Percentiles rank a stretch among this genome's conserved stretches.
phyloP scores from a whole-genome alignment of 2,888 invertebrate species.

The Drosophila rubida region DNA sequence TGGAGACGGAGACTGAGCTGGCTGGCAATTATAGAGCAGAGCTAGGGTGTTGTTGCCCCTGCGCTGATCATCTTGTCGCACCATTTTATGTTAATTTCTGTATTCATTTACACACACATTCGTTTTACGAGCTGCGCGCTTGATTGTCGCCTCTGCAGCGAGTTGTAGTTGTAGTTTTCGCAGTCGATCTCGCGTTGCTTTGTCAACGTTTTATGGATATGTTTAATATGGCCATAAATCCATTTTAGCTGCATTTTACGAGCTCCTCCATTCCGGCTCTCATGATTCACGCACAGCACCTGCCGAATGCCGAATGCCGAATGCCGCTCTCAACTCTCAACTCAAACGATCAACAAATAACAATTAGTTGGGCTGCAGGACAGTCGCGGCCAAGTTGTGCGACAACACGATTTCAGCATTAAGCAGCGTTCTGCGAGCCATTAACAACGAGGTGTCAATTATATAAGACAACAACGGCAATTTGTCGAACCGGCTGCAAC shows the following conservation, averaged over 20 bases:
- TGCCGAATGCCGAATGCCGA: no score
- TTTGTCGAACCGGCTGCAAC: slow-evolving; percentile 42
- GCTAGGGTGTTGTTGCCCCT: slow-evolving; percentile 58
- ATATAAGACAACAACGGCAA: slow-evolving; percentile 59
- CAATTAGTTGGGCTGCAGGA: slow-evolving; percentile 57
- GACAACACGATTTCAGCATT: slow-evolving; percentile 66
- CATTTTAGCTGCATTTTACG: slow-evolving; percentile 63
- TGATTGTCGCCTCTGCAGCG: slow-evolving; percentile 65
- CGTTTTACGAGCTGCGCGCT: slow-evolving; percentile 57
- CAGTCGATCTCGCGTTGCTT: slow-evolving; percentile 30
- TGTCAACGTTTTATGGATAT: slow-evolving; percentile 52
- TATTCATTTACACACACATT: slow-evolving; percentile 55
- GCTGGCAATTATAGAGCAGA: slow-evolving; percentile 56
- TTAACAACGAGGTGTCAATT: slow-evolving; percentile 78
- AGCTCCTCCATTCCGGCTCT: slow-evolving; percentile 36
- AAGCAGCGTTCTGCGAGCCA: slow-evolving; percentile 55
- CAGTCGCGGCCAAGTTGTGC: neutral
- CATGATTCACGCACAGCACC: slow-evolving; percentile 51
- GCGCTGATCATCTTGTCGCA: slow-evolving; percentile 54
- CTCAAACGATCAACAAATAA: slow-evolving; percentile 42
- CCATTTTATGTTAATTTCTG: slow-evolving; percentile 74
- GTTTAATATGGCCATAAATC: slow-evolving; percentile 70
- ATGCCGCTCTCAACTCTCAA: no score
- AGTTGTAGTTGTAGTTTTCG: slow-evolving; percentile 54
- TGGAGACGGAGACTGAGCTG: slow-evolving; percentile 1